Conservation (phyloP, 1,140 invertebrate genomes). For the Drosophila arizonae region DNA sequence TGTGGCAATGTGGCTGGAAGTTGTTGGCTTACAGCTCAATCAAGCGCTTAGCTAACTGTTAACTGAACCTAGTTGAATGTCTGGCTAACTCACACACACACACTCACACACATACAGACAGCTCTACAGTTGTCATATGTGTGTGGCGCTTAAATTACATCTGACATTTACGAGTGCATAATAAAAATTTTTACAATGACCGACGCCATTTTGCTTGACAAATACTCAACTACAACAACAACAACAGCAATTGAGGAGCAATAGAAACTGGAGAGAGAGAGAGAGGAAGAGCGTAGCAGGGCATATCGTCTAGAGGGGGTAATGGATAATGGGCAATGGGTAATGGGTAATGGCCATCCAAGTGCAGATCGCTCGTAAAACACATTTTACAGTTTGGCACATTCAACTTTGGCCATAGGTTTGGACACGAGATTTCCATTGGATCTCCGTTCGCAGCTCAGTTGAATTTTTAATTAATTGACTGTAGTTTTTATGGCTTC, state of each 20-base stretch:
- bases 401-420: slow-evolving; percentile 38
- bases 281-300: too few species aligned
- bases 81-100: slow-evolving; percentile 12
- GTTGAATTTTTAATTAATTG: slow-evolving; percentile 82
- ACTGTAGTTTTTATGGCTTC: slow-evolving; percentile 82
- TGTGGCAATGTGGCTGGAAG: slow-evolving; percentile 62
- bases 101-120: slow-evolving; percentile 19
- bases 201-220: slow-evolving; percentile 75
- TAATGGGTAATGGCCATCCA: slow-evolving; percentile 77
- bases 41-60: slow-evolving; percentile 63
- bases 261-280: neutral
- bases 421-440: slow-evolving; percentile 52
- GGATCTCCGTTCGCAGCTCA: slow-evolving; percentile 21
- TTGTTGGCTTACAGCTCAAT: slow-evolving; percentile 58
- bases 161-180: slow-evolving; percentile 78
- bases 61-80: slow-evolving; percentile 43
- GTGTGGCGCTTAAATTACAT: slow-evolving; percentile 75
- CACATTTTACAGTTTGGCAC: slow-evolving; percentile 73
- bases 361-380: slow-evolving; percentile 79
- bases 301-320: neutral
- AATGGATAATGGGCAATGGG: slow-evolving; percentile 35
- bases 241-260: slow-evolving; percentile 24
- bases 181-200: slow-evolving; percentile 82
- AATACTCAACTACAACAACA: slow-evolving; percentile 54
- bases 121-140: slow-evolving; percentile 22